Evolutionary conservation across 1,140 invertebrate species (phyloP), one percentile per base, ranked within the genome.

Genomic region (Battus philenor): DNA sequence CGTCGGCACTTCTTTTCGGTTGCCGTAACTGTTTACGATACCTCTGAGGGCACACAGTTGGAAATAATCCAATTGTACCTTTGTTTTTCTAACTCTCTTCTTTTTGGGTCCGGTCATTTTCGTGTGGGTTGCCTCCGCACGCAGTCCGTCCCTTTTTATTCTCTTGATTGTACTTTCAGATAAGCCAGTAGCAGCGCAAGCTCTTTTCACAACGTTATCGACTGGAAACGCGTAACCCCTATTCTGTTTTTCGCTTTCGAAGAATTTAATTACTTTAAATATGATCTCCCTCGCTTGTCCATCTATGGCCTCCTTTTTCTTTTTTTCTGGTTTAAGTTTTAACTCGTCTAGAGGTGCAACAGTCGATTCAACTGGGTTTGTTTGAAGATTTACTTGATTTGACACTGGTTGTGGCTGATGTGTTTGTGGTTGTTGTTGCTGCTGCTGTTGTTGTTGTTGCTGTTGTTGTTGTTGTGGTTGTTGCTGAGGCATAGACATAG

Each of bases 191-290:
- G 80, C 80, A 0, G 80, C 78, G 52, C 74, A 81, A 1, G 80
- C 76, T 4, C 80, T 41, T 59, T 84, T 84, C 0, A 84, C 74
- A 6, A 84, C 80, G 43, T 84, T 84, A 30, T 84, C 80, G 0
- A 84, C 80, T 2, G 80, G 78, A 46, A 76, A 84, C 0, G 78
- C 69, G 36, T 84, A 84, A 12, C 80, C 80, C 45, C 75, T 69
- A 10, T 76, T 82, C 38, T 79, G 76, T 69, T 84, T 84, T 59
- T 84, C 80, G 32, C 76, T 82, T 41, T 84, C 80, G 46, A 84
- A 84, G 39, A 84, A 84, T 33, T 81, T 84, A 6, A 84, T 84
- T 5, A 84, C 80, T 59, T 80, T 82, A 32, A 68, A 82, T 24
- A 84, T 84, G 3, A 84, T 72, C 54, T 84, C 80, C 10, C 74